These are phyloP conservation scores for Chaetodon trifascialis DNA, from an alignment of 2,113 vertebrate genomes.

Conservation along the genomic window DNA sequence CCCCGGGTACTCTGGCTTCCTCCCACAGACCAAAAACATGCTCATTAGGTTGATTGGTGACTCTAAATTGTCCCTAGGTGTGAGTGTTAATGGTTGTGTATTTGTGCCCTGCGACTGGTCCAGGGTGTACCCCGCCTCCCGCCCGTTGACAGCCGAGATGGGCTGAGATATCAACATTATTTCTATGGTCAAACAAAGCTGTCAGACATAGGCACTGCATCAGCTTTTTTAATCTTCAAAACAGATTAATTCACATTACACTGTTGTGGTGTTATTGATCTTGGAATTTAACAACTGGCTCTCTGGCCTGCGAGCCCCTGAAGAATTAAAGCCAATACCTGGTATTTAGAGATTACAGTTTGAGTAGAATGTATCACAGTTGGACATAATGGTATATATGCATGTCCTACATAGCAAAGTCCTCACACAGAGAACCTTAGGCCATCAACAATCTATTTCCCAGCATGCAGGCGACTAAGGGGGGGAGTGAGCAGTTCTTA, in stretches of 20 bases:
- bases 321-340: constrained; percentile 28
- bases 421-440: constrained; percentile 33
- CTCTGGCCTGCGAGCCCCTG: neutral
- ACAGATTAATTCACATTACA: constrained; percentile 45
- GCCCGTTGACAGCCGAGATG: no score
- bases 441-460: constrained; percentile 24
- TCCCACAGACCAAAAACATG: no score
- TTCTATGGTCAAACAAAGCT: constrained; percentile 16
- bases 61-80: no score
- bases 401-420: constrained; percentile 5
- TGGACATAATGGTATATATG: constrained; percentile 10
- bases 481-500: constrained; percentile 43
- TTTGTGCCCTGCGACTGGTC: no score
- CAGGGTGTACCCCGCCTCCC: no score
- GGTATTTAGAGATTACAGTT: constrained; percentile 21
- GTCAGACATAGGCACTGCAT: neutral
- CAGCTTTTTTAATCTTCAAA: constrained; percentile 8
- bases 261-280: constrained; percentile 39
- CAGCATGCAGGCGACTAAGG: constrained; percentile 30
- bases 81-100: no score
- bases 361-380: constrained; percentile 17
- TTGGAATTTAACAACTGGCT: constrained; percentile 3
- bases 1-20: no score
- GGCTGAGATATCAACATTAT: no score
- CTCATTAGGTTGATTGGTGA: no score